Base-by-base conservation (phyloP, 2,888 invertebrate genomes). In the Morpho deidamia region DNA sequence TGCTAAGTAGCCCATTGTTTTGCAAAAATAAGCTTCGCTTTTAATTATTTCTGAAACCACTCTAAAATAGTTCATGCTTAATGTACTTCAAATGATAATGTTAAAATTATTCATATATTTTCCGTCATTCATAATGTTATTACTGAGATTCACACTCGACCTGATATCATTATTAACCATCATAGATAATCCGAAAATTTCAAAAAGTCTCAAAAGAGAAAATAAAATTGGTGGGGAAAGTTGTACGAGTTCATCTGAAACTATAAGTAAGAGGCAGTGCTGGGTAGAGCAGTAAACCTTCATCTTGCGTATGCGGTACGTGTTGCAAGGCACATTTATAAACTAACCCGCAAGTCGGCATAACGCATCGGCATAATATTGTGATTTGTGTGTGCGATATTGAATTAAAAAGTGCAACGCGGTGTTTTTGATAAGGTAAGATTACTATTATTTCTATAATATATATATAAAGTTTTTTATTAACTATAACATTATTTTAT, bases 261-360 rank as follows among this genome's bases (percentile, higher is more conserved):
- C 78, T 88, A 88, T 87, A 88, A 88, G 87, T 86, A 86, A 68
- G 74, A 73, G 78, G 66, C 62, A 51, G 68, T 69, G 74, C 72
- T 61, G 71, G 77, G 80, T 79, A 72, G 44, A 38, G 59, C 61
- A 66, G 68, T 81, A 83, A 83, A 83, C 78, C 81, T 78, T 62
- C 61, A 56, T 62, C 67, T 59, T 64, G 59, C 64, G 69, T 71
- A 68, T 32, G 33, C 49, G 44, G 40, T 11, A 51, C 50, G 63
- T 53, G 56, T 45, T 11, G 35, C 34, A 34, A 40, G 37, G 32
- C 14, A 37, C 43, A 50, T 44, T 50, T 44, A 35, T 44, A 8
- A 37, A 43, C 32, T 32, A 44, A 50, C 43, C 38, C 38, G 43
- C 50, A 44, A 32, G 32, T 12, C 43, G 50, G 43, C 34, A n/a